These are phyloP conservation scores for Phenacoccus solenopsis DNA, from an alignment of 1,140 invertebrate species.

Conservation along the genomic window DNA sequence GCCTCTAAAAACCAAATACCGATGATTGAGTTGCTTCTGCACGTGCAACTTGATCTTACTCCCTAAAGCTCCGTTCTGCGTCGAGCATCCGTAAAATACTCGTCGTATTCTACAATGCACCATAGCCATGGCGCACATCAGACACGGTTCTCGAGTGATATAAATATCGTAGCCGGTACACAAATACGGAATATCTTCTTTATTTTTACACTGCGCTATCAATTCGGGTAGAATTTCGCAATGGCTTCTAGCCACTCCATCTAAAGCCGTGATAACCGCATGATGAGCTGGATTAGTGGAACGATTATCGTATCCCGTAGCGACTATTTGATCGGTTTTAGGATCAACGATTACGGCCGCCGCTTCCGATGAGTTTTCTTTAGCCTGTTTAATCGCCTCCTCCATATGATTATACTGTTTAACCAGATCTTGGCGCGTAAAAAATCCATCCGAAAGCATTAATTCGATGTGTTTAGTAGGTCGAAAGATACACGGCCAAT, in stretches of 20 bases:
- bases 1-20: conserved; percentile 63
- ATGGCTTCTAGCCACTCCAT: conserved; percentile 68
- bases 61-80: conserved; percentile 51
- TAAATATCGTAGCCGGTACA: conserved; percentile 84
- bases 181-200: conserved; percentile 51
- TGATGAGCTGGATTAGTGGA: conserved; percentile 63
- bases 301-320: conserved; percentile 48
- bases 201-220: not conserved
- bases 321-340: conserved; percentile 42
- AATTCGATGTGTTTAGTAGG: conserved; percentile 56
- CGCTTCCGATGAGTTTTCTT: conserved; percentile 32
- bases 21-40: conserved; percentile 73
- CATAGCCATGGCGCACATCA: conserved; percentile 89
- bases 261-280: conserved; percentile 70
- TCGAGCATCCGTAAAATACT: conserved; percentile 59
- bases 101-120: conserved; percentile 71
- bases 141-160: conserved; percentile 70
- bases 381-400: conserved; percentile 39
- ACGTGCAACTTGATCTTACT: conserved; percentile 60
- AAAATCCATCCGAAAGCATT: conserved; percentile 46
- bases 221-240: conserved; percentile 38
- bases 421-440: conserved; percentile 42
- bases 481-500: conserved; percentile 81
- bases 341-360: conserved; percentile 58
- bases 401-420: conserved; percentile 48